phyloP scores from a whole-genome alignment of 2,888 invertebrate species.

The Minunthozetes semirufus region DNA sequence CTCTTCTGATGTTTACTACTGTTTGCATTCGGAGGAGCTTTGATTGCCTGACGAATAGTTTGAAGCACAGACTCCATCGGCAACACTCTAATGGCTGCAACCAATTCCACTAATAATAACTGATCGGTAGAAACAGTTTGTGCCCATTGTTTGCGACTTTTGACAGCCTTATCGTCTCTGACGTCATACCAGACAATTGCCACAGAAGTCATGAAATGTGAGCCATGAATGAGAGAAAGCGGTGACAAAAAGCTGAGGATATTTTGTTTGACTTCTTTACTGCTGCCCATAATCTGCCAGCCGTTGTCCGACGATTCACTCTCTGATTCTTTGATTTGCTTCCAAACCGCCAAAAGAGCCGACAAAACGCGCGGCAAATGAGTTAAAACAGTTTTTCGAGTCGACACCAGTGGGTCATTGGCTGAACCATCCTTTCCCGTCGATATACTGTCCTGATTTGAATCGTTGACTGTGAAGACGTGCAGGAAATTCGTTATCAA shows the following conservation, averaged over 20 bases:
- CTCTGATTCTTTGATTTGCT: constrained; percentile 48
- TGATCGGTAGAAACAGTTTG: constrained; percentile 62
- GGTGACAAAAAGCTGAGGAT: constrained; percentile 75
- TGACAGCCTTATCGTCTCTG: constrained; percentile 43
- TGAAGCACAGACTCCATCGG: constrained; percentile 72
- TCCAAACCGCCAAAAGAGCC: constrained; percentile 71
- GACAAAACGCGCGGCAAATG: constrained; percentile 73
- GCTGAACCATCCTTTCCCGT: constrained; percentile 33
- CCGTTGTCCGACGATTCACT: constrained; percentile 23
- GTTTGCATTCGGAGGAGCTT: constrained; percentile 57
- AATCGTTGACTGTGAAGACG: constrained; percentile 63
- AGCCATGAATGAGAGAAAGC: constrained; percentile 71
- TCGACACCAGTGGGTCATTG: constrained; percentile 54
- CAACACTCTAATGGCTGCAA: constrained; percentile 72
- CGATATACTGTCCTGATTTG: constrained; percentile 14
- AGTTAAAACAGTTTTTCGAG: constrained; percentile 66
- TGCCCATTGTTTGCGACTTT: constrained; percentile 52
- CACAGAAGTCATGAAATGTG: constrained; percentile 70
- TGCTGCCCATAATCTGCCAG: constrained; percentile 49
- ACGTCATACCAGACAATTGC: constrained; percentile 76
- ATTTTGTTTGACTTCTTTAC: constrained; percentile 64
- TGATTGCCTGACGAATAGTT: constrained; percentile 71
- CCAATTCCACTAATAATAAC: constrained; percentile 66
- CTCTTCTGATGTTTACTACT: constrained; percentile 41
- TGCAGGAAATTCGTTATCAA: constrained; percentile 72